Evolutionary conservation across 1,140 invertebrate genomes (phyloP).

Genomic region (Wasmannia auropunctata): DNA sequence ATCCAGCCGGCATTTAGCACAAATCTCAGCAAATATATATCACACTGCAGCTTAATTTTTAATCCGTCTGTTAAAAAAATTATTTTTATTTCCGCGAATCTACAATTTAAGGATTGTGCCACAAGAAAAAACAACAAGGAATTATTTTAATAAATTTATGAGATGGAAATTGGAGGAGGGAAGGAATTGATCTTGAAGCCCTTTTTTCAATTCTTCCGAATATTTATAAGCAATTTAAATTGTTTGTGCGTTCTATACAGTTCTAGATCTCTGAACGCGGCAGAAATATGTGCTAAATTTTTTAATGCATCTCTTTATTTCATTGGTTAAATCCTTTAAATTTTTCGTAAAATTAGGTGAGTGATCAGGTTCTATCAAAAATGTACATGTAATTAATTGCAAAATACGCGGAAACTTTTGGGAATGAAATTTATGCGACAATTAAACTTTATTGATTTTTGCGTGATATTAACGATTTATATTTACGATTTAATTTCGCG

Average conservation of each 20-base stretch:
- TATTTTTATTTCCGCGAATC: background rate
- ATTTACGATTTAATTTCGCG: background rate
- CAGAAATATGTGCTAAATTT: background rate
- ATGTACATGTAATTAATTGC: background rate
- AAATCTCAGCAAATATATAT: conserved; percentile 23
- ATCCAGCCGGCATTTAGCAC: background rate
- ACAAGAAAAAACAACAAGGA: background rate
- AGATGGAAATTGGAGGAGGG: too few species aligned
- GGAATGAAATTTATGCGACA: background rate
- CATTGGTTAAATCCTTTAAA: background rate
- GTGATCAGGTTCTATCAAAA: background rate
- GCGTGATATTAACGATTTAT: background rate
- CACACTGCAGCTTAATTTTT: conserved; percentile 1
- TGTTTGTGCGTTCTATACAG: background rate
- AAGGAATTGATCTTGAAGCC: background rate
- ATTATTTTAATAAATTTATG: background rate
- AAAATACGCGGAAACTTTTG: background rate
- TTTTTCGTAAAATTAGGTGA: background rate
- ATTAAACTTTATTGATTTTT: conserved; percentile 27
- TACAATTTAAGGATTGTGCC: background rate
- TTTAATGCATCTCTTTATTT: background rate
- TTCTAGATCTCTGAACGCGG: background rate
- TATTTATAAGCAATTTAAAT: background rate
- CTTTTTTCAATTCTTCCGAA: background rate
- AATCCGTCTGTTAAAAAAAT: background rate